Conservation (phyloP, 2,113 vertebrate species). For the Cervus canadensis region DNA sequence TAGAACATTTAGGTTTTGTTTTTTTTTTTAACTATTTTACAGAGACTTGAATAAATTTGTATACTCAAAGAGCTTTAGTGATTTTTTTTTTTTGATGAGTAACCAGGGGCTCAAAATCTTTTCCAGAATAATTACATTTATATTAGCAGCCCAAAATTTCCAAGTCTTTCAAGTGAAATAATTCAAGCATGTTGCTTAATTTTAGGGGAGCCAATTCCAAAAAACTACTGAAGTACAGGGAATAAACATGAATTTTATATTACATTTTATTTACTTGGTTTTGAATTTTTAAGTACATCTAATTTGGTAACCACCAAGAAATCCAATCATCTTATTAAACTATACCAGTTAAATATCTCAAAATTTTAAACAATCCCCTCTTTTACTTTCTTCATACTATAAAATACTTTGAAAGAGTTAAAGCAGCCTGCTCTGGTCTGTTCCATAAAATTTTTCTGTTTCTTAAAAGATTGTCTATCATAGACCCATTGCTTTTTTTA, state of each 20-base stretch:
- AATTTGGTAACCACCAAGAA: slow-evolving; percentile 18
- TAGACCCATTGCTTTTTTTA: neutral
- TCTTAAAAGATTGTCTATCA: slow-evolving; percentile 48
- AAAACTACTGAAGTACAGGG: neutral
- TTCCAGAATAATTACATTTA: slow-evolving; percentile 32
- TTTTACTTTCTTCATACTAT: neutral
- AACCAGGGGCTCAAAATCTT: slow-evolving; percentile 46
- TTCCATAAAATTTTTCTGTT: slow-evolving; percentile 46
- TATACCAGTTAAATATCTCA: neutral
- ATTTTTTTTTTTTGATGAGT: neutral
- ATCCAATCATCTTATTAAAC: slow-evolving; percentile 5
- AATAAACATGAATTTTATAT: slow-evolving; percentile 23
- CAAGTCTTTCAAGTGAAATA: slow-evolving; percentile 45
- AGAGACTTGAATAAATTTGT: slow-evolving; percentile 37
- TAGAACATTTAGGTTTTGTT: neutral
- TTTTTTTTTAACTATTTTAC: neutral
- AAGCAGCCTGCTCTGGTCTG: neutral
- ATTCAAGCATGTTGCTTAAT: neutral
- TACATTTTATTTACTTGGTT: slow-evolving; percentile 7
- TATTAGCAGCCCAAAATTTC: slow-evolving; percentile 42
- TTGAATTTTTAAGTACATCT: slow-evolving; percentile 28
- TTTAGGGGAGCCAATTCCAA: neutral
- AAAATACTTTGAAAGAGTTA: slow-evolving; percentile 16
- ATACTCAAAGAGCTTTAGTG: slow-evolving; percentile 1
- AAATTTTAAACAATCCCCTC: neutral